These are phyloP conservation scores for Xylota sylvarum DNA, from an alignment of 2,888 invertebrate genomes.

Conservation along the genomic window DNA sequence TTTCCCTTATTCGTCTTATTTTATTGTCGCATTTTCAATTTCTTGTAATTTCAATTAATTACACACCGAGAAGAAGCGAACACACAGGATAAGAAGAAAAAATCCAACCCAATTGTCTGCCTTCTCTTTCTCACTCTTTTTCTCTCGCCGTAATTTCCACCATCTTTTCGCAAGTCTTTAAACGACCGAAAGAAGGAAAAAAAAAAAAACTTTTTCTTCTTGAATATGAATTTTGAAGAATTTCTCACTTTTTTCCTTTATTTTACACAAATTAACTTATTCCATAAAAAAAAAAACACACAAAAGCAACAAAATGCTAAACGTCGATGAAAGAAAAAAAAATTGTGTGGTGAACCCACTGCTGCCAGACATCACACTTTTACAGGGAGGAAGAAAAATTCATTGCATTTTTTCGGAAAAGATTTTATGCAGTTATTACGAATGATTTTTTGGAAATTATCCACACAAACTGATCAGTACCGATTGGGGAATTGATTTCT, in stretches of 20 bases:
- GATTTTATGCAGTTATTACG: constrained; percentile 80
- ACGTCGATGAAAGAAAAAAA: constrained; percentile 25
- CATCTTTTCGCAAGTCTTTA: constrained; percentile 75
- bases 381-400: constrained; percentile 20
- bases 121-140: constrained; percentile 71
- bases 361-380: constrained; percentile 73
- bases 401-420: constrained; percentile 79
- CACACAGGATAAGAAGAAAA: constrained; percentile 49
- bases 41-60: constrained; percentile 72
- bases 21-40: no score
- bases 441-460: constrained; percentile 75
- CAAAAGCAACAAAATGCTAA: constrained; percentile 53
- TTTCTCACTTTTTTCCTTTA: constrained; percentile 25
- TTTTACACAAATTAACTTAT: neutral
- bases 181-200: constrained; percentile 19
- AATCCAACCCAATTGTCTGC: constrained; percentile 71
- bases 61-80: constrained; percentile 57
- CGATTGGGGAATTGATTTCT: constrained; percentile 78
- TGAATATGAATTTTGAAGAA: constrained; percentile 16
- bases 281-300: constrained; percentile 16
- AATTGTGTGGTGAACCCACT: constrained; percentile 26
- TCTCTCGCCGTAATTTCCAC: constrained; percentile 73
- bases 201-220: constrained; percentile 50
- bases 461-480: constrained; percentile 78
- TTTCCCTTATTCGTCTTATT: constrained; percentile 41